Evolutionary conservation across 1,140 invertebrate genomes (phyloP), one percentile per base, ranked within the genome.

Genomic region (Limonius californicus): DNA sequence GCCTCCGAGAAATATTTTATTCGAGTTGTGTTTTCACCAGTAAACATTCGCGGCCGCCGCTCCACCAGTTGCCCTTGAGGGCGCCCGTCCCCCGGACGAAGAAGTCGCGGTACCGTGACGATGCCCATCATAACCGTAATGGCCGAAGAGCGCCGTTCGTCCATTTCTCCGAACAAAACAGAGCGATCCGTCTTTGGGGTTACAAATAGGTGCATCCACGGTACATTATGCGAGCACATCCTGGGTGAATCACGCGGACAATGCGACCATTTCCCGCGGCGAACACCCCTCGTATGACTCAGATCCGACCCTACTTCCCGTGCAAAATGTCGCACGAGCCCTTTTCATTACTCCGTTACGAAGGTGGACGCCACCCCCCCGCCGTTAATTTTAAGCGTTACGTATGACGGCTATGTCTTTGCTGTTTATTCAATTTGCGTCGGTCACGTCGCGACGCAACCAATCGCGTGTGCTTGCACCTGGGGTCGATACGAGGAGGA

Each of bases 401-500:
- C 35, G 39, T 42, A 20, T 57, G 35, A 42, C 56, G 19, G 18
- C 16, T 54, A 8, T 54, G 15, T 27, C 35, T 32, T 50, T 50
- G 16, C 3, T 21, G 14, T 23, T 14, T 30, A 30, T 66, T 64
- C 57, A 66, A 66, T 66, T 66, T 57, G 56, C 16, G 32, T 45
- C 54, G 58, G 20, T 64, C 62, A 67, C 62, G 62, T 64, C 58
- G 58, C 21, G 16, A 54, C 16, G 20, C 58, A 54, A 47, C 70
- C 70, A 71, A 71, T 71, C 15, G 63, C 35, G 47, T 45, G 8
- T 35, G 50, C 50, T 68, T 61, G 54, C 64, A 71, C 70, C 70
- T 71, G 70, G 20, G 61, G 57, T 72, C 70, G 67, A 72, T 72
- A 68, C 14, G 54, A 64, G 68, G 68, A 68, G 70, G 70, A 70